phyloP scores from a whole-genome alignment of 1,140 invertebrate genomes.

The Platorchestia sp. region DNA sequence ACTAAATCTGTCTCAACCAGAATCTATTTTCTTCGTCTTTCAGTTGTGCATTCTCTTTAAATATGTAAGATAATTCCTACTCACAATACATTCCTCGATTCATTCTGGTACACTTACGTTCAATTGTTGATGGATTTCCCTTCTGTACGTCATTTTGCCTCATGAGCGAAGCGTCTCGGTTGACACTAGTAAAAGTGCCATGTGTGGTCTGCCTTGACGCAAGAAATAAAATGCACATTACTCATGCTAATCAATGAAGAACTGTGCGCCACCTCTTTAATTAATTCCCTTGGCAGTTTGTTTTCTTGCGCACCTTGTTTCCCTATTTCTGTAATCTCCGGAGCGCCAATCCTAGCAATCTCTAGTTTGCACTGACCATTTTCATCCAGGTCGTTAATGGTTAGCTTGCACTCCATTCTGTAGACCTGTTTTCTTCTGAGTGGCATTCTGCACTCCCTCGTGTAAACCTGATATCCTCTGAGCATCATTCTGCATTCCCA shows the following conservation, averaged over 20 bases:
- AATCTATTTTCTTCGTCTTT: background rate
- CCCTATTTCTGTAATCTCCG: background rate
- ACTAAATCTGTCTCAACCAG: background rate
- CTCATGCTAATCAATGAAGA: background rate
- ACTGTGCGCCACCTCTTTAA: background rate
- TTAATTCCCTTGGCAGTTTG: background rate
- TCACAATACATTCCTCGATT: background rate
- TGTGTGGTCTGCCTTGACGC: too few species aligned
- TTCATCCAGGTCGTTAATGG: too few species aligned
- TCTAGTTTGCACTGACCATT: background rate
- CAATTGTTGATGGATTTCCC: background rate
- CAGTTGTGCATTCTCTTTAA: background rate
- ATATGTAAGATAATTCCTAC: background rate
- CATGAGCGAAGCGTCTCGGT: background rate
- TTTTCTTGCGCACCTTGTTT: background rate
- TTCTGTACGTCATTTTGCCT: background rate
- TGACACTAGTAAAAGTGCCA: background rate
- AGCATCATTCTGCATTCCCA: too few species aligned
- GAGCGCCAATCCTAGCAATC: background rate
- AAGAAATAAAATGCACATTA: background rate
- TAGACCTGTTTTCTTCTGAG: too few species aligned
- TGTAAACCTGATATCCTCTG: too few species aligned
- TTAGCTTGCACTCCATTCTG: too few species aligned
- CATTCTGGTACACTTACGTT: background rate
- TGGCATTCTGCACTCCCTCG: too few species aligned